A percentile compares a stretch with the other conserved stretches of the same genome.
Conservation (phyloP, 1,140 invertebrate species). For the Brachionus paranguensis region DNA sequence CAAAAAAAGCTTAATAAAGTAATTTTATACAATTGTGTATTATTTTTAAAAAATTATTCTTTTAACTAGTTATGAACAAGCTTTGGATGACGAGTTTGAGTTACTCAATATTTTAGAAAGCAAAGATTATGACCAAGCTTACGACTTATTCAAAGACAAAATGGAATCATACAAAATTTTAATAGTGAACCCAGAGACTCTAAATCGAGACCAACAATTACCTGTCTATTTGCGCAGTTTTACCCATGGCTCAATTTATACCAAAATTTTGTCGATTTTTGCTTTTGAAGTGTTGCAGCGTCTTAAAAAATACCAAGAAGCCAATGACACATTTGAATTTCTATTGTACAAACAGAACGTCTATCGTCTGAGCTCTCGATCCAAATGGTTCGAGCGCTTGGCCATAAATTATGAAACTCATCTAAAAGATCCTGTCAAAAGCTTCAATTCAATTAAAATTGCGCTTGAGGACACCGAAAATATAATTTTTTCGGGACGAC, state of each 20-base stretch:
- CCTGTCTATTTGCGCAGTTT: constrained; percentile 56
- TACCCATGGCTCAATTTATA: constrained; percentile 55
- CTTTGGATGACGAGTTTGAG: constrained; percentile 46
- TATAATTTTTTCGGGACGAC: not conserved
- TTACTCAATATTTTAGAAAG: constrained; percentile 46
- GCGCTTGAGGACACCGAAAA: not conserved
- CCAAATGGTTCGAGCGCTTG: constrained; percentile 59
- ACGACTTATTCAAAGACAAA: constrained; percentile 42
- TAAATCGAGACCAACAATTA: constrained; percentile 48
- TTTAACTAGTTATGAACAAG: constrained; percentile 45
- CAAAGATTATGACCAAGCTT: constrained; percentile 47
- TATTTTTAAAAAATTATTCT: not conserved
- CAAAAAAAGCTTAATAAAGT: constrained; percentile 45
- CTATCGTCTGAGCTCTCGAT: constrained; percentile 55
- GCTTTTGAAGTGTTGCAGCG: constrained; percentile 58
- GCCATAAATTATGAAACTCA: constrained; percentile 59
- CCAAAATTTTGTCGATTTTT: constrained; percentile 51
- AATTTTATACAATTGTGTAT: not conserved
- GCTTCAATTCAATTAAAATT: not conserved
- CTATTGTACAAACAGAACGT: constrained; percentile 54
- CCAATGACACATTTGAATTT: constrained; percentile 54
- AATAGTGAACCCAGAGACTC: constrained; percentile 20
- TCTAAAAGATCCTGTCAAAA: constrained; percentile 56
- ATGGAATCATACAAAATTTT: not conserved
- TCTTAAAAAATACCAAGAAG: constrained; percentile 54